Evolutionary conservation across 2,113 vertebrate species (phyloP).

Genomic region (Spheniscus mendiculus): DNA sequence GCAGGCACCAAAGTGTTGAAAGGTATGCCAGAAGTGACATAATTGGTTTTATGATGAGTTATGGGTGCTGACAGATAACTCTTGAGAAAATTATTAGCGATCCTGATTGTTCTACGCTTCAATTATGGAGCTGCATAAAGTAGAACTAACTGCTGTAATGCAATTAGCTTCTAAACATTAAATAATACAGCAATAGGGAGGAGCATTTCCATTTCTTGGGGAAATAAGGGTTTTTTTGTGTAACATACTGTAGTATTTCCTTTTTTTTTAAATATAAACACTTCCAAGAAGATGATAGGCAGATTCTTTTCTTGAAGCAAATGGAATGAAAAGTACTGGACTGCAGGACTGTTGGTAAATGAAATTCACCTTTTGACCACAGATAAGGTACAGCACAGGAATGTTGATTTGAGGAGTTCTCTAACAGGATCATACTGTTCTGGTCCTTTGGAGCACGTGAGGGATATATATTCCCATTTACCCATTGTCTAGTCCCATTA

Average conservation of each 20-base stretch:
- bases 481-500: not conserved
- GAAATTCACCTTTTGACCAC: not conserved
- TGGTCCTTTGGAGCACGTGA: not conserved
- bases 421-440: not conserved
- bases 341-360: not conserved
- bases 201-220: not conserved
- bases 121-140: not conserved
- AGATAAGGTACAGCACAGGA: not conserved
- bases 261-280: not conserved
- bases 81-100: slow-evolving; percentile 10
- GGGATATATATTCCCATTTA: not conserved
- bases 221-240: not conserved
- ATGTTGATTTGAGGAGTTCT: not conserved
- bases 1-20: not conserved
- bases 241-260: not conserved
- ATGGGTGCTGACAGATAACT: not conserved
- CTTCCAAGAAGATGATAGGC: not conserved
- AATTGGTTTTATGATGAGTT: not conserved
- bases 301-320: not conserved
- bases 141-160: not conserved
- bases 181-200: not conserved
- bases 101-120: not conserved
- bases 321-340: not conserved
- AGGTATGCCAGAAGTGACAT: not conserved
- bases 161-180: not conserved